phyloP scores from a whole-genome alignment of 2,888 invertebrate species.

The Empis stercorea region DNA sequence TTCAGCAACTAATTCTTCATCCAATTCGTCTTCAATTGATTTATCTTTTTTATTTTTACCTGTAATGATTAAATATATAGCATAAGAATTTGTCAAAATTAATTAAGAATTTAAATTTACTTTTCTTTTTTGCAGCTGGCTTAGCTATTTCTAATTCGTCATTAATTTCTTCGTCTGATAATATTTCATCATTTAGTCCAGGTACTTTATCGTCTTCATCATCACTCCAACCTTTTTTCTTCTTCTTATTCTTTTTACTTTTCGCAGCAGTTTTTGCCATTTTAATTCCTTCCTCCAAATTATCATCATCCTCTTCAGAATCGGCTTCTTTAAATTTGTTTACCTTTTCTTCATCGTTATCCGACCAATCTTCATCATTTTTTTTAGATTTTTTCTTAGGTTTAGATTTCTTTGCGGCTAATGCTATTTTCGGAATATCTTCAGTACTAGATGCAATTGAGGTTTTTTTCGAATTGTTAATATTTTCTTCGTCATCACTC shows the following conservation, averaged over 20 bases:
- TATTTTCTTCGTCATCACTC: conserved; percentile 36
- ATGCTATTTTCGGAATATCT: conserved; percentile 2
- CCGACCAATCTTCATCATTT: conserved; percentile 9
- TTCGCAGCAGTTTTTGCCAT: conserved; percentile 27
- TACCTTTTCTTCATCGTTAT: conserved; percentile 7
- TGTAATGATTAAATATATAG: no score
- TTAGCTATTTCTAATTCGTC: conserved; percentile 26
- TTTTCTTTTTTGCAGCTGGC: conserved; percentile 37
- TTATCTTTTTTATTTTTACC: conserved; percentile 7
- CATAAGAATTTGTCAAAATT: no score
- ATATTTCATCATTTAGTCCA: not conserved
- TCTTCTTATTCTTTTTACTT: conserved; percentile 24
- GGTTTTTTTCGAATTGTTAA: conserved; percentile 12
- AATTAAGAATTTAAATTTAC: conserved; percentile 17
- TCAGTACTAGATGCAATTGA: conserved; percentile 14
- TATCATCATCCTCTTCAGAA: not conserved
- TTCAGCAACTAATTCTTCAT: conserved; percentile 8
- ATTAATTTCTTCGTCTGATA: conserved; percentile 1
- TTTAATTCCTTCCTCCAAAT: conserved; percentile 8
- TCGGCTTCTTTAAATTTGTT: not conserved
- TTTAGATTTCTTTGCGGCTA: conserved; percentile 1
- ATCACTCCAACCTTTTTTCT: conserved; percentile 10
- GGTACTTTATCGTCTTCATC: conserved; percentile 21
- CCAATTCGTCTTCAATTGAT: conserved; percentile 8
- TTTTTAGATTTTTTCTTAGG: conserved; percentile 15